Evolutionary conservation across 2,797 vertebrate species (phyloP).

Genomic region (Rhinophrynus dorsalis): DNA sequence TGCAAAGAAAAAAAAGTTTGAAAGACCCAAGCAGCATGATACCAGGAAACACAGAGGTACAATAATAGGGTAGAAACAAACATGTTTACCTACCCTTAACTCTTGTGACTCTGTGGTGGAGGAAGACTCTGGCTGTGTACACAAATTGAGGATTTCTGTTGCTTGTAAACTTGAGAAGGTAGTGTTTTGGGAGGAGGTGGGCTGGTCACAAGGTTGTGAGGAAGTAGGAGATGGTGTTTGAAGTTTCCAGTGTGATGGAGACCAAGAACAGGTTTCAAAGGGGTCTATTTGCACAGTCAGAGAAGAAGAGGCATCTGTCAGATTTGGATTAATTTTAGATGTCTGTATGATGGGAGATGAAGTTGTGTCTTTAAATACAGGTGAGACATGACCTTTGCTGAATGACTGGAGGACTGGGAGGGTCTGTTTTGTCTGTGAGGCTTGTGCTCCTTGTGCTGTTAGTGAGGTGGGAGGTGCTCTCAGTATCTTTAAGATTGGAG

Average conservation of each 20-base stretch:
- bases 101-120: neutral
- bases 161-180: neutral
- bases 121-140: neutral
- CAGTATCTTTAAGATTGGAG: neutral
- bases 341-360: neutral
- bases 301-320: neutral
- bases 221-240: neutral
- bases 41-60: conserved; percentile 52
- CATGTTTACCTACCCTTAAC: neutral
- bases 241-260: neutral
- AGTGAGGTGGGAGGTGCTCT: neutral
- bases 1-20: too few species aligned
- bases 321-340: neutral
- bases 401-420: neutral
- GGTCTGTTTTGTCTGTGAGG: neutral
- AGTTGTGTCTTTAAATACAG: neutral
- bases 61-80: neutral
- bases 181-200: neutral
- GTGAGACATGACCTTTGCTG: neutral
- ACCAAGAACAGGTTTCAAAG: neutral
- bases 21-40: too few species aligned
- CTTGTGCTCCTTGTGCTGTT: neutral
- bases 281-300: too few species aligned
- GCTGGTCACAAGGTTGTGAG: neutral
- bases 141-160: neutral